Evolutionary conservation across 2,797 vertebrate genomes (phyloP).

Genomic region (Nothura maculosa): DNA sequence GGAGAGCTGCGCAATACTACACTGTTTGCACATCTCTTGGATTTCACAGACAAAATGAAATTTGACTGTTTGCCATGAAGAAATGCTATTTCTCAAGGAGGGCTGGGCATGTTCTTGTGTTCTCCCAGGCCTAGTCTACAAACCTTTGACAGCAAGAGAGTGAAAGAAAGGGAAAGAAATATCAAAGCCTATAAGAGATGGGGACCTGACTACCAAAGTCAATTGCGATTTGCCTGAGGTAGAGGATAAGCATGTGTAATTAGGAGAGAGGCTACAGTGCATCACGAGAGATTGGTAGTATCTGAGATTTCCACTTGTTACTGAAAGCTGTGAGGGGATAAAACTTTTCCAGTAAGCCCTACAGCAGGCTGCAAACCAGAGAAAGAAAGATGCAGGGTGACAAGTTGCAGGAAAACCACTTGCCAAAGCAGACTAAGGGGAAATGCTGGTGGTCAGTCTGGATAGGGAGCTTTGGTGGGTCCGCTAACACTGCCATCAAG

Average conservation of each 20-base stretch:
- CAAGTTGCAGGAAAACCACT: neutral
- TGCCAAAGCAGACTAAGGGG: neutral
- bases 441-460: neutral
- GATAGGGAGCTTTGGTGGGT: neutral
- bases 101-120: neutral
- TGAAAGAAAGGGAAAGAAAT: neutral
- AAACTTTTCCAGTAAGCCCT: neutral
- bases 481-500: neutral
- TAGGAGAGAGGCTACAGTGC: neutral
- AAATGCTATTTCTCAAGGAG: neutral
- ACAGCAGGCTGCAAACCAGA: neutral
- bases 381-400: fast-evolving
- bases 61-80: slow-evolving; percentile 7
- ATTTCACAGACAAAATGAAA: slow-evolving; percentile 7
- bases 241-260: neutral
- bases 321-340: neutral
- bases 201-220: neutral
- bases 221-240: neutral
- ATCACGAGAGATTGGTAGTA: neutral
- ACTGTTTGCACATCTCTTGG: slow-evolving; percentile 15
- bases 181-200: neutral
- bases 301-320: neutral
- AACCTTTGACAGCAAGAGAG: neutral
- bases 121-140: neutral
- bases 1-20: neutral